Conservation (phyloP, 1,140 invertebrate species). For the Ceratosolen fusciceps region DNA sequence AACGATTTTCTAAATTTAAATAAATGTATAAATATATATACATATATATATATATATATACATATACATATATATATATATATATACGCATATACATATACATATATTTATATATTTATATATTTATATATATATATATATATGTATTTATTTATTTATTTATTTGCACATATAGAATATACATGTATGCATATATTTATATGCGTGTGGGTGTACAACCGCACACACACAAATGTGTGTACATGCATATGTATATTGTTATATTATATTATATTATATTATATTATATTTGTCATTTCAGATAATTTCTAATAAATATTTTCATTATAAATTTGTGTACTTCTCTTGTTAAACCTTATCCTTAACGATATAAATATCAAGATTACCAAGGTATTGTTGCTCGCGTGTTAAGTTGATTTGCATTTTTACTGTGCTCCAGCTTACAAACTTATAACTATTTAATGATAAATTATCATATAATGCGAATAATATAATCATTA, state of each 20-base stretch:
- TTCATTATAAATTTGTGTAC: slow-evolving; percentile 26
- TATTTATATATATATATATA: slow-evolving; percentile 8
- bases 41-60: background rate
- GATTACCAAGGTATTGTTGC: no score
- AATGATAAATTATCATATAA: no score
- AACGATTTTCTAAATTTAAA: slow-evolving; percentile 36
- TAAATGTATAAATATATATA: slow-evolving; percentile 24
- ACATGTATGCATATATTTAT: background rate
- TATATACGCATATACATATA: no score
- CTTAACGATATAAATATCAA: no score
- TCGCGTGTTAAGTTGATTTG: no score
- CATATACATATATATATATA: background rate
- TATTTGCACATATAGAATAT: background rate
- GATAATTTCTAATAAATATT: slow-evolving; percentile 46
- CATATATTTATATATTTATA: slow-evolving; percentile 2
- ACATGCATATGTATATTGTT: background rate
- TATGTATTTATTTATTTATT: no score
- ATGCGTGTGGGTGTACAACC: no score
- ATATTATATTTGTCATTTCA: slow-evolving; percentile 35
- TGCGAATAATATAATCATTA: no score
- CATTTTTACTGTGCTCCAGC: no score
- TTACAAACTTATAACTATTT: no score
- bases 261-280: slow-evolving; percentile 4
- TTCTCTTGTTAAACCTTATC: background rate
- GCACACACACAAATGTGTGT: background rate